Evolutionary conservation across 2,797 vertebrate genomes (phyloP).

Genomic region (Propithecus deckenii): DNA sequence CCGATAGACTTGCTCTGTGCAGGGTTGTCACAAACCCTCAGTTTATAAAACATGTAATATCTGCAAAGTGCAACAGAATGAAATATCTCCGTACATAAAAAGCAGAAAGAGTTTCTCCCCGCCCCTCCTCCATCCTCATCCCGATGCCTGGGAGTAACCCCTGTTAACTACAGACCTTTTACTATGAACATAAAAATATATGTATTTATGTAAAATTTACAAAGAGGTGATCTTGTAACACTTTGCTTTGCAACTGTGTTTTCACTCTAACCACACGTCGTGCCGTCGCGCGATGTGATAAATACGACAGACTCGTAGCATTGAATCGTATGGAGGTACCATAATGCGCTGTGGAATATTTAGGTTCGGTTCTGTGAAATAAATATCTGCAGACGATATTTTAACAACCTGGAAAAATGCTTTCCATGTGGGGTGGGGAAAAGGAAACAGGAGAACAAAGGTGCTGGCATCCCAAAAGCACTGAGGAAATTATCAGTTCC

Average conservation of each 20-base stretch:
- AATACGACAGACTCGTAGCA: background rate
- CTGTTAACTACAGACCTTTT: too few species aligned
- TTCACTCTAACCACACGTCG: too few species aligned
- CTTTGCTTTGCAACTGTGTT: background rate
- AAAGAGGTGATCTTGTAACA: background rate
- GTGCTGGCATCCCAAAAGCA: too few species aligned
- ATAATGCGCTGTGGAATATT: too few species aligned
- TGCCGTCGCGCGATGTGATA: background rate
- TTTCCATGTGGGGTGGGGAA: rapidly evolving
- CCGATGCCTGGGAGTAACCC: background rate
- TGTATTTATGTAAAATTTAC: background rate
- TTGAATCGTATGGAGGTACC: background rate
- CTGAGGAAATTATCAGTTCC: background rate
- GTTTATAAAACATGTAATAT: background rate
- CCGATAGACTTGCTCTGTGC: background rate
- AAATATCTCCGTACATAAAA: background rate
- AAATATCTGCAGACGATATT: background rate
- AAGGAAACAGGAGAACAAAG: background rate
- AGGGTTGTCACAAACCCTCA: background rate
- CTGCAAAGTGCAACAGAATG: background rate
- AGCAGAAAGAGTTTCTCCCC: background rate
- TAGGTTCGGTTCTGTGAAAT: background rate
- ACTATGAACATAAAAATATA: background rate
- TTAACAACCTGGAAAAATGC: background rate
- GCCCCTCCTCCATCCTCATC: too few species aligned